These are phyloP conservation scores for Fabriciana adippe DNA, from an alignment of 2,888 invertebrate genomes.

Conservation along the genomic window DNA sequence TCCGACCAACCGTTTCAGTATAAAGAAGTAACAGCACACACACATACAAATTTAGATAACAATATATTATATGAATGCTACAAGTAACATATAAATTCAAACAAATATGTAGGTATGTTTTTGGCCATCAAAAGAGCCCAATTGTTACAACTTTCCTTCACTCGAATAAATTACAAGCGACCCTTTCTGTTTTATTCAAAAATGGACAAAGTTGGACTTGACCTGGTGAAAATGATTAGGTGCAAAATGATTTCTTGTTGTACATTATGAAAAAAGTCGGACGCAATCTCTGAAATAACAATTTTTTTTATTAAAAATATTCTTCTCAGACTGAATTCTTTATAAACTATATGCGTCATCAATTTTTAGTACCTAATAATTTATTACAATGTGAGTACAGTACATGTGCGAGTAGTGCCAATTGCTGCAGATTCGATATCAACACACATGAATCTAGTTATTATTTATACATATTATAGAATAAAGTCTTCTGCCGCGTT, in stretches of 20 bases:
- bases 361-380: neutral
- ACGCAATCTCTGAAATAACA: slow-evolving; percentile 7
- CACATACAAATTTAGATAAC: no score
- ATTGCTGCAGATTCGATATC: no score
- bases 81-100: neutral
- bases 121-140: slow-evolving; percentile 6
- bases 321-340: slow-evolving; percentile 4
- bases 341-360: neutral
- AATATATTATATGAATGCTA: no score
- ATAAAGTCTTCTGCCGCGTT: no score
- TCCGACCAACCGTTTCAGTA: no score
- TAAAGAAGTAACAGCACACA: no score
- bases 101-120: neutral
- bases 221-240: slow-evolving; percentile 22
- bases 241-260: slow-evolving; percentile 12
- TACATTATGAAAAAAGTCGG: slow-evolving; percentile 13
- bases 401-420: no score
- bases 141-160: slow-evolving; percentile 28
- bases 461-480: no score
- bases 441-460: no score
- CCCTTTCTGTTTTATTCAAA: slow-evolving; percentile 27
- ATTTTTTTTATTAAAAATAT: slow-evolving; percentile 1
- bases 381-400: no score
- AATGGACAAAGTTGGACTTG: slow-evolving; percentile 22
- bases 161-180: slow-evolving; percentile 29